Evolutionary conservation across 1,140 invertebrate species (phyloP).

Genomic region (Solen grandis): DNA sequence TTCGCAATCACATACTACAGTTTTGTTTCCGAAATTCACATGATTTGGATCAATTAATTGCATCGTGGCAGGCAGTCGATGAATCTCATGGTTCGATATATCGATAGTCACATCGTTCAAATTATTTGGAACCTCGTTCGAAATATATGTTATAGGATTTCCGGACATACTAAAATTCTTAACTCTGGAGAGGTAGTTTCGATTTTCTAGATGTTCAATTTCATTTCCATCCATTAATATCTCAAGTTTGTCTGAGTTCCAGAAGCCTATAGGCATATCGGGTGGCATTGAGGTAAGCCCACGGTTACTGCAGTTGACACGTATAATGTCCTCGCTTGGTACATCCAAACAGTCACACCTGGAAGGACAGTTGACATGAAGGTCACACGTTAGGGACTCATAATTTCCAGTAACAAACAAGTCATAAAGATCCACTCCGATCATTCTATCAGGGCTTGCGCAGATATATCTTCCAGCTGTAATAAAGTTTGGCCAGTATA

Average conservation of each 20-base stretch:
- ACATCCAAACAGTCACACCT: conserved; percentile 8
- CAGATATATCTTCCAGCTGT: not conserved
- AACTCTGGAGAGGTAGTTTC: not conserved
- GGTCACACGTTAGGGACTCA: not conserved
- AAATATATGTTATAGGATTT: not conserved
- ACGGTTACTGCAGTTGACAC: not conserved
- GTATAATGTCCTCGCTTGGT: not conserved
- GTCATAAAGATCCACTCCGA: not conserved
- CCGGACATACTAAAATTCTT: not conserved
- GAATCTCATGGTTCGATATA: not conserved
- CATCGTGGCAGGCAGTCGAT: not conserved
- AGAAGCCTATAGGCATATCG: conserved; percentile 8
- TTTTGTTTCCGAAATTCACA: conserved; percentile 1
- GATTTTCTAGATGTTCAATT: not conserved
- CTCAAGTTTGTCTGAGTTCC: conserved; percentile 11
- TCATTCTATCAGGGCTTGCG: conserved; percentile 7
- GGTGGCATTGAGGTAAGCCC: conserved; percentile 1
- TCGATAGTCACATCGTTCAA: not conserved
- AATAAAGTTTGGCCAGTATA: conserved; percentile 2
- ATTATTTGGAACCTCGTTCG: not conserved
- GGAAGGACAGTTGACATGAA: conserved; percentile 11
- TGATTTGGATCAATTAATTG: not conserved
- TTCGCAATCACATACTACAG: conserved; percentile 13
- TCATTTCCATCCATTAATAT: not conserved
- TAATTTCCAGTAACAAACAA: not conserved